Conservation (phyloP, 1,140 invertebrate species). For the Zaprionus ornatus region DNA sequence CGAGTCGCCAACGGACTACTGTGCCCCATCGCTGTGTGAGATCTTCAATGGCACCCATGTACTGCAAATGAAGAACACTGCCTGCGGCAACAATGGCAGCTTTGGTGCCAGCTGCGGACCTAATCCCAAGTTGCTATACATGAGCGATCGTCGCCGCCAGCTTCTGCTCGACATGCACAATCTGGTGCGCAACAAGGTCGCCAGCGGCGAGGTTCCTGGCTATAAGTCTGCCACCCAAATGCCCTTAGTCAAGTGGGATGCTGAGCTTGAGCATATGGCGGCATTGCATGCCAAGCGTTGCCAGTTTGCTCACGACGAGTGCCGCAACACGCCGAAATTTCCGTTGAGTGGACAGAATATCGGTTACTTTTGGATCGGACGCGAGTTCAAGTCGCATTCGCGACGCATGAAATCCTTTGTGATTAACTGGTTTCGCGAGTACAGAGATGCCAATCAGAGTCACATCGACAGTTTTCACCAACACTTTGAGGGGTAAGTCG, state of each 20-base stretch:
- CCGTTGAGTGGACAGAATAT: slow-evolving; percentile 76
- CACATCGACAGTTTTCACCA: slow-evolving; percentile 64
- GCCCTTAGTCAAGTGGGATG: slow-evolving; percentile 75
- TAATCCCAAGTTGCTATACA: slow-evolving; percentile 63
- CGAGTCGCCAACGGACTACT: slow-evolving; percentile 39
- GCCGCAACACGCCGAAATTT: slow-evolving; percentile 68
- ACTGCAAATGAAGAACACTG: slow-evolving; percentile 57
- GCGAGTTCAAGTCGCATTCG: slow-evolving; percentile 76
- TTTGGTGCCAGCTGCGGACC: slow-evolving; percentile 58
- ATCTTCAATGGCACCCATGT: slow-evolving; percentile 73
- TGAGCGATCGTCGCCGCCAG: slow-evolving; percentile 69
- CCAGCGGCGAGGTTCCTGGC: slow-evolving; percentile 57
- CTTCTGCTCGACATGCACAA: slow-evolving; percentile 77
- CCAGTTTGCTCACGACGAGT: slow-evolving; percentile 72
- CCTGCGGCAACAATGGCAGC: slow-evolving; percentile 65
- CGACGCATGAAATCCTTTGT: slow-evolving; percentile 75
- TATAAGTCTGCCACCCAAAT: slow-evolving; percentile 65
- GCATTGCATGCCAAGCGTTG: slow-evolving; percentile 69
- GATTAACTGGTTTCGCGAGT: slow-evolving; percentile 75
- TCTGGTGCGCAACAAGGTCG: slow-evolving; percentile 66
- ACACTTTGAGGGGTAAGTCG: slow-evolving; percentile 72
- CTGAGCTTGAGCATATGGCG: slow-evolving; percentile 72
- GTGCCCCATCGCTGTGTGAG: slow-evolving; percentile 51
- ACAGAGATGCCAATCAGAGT: slow-evolving; percentile 71
- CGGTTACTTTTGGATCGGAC: slow-evolving; percentile 76